A percentile compares a stretch with the other conserved stretches of the same genome.
These are phyloP conservation scores for Catharus fuscescens DNA, from an alignment of 2,113 vertebrate species.

Conservation along the genomic window DNA sequence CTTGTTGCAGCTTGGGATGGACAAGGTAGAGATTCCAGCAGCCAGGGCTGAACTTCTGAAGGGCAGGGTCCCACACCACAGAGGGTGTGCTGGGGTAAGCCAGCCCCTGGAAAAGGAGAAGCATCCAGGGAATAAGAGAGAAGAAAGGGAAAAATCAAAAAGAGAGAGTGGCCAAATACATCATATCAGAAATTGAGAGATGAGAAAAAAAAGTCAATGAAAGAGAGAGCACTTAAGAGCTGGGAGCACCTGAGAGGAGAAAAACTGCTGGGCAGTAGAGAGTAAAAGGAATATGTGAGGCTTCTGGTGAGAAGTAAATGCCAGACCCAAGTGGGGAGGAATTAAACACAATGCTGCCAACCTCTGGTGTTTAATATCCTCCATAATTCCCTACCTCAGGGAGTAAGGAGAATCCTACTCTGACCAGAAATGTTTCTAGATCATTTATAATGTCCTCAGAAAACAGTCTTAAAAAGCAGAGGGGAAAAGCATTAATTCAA, in stretches of 20 bases:
- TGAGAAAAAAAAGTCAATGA: not conserved
- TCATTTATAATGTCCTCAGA: not conserved
- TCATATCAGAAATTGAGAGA: not conserved
- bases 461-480: not conserved
- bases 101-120: not conserved
- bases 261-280: not conserved
- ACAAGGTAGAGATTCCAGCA: not conserved
- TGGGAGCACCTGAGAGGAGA: not conserved
- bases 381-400: not conserved
- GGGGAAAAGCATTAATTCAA: not conserved
- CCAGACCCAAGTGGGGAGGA: not conserved
- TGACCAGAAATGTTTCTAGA: not conserved
- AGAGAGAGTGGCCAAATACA: not conserved
- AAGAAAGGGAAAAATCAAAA: not conserved
- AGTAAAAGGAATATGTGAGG: rapidly evolving
- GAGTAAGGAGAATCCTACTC: not conserved
- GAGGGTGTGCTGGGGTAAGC: not conserved
- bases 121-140: not conserved
- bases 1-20: not conserved
- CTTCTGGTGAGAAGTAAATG: not conserved
- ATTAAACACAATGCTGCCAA: not conserved
- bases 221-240: not conserved
- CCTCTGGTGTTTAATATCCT: not conserved
- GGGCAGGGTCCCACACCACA: no score
- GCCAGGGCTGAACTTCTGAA: not conserved